These are phyloP conservation scores for Henicopernis longicauda DNA, from an alignment of 2,113 vertebrate genomes.

Conservation along the genomic window DNA sequence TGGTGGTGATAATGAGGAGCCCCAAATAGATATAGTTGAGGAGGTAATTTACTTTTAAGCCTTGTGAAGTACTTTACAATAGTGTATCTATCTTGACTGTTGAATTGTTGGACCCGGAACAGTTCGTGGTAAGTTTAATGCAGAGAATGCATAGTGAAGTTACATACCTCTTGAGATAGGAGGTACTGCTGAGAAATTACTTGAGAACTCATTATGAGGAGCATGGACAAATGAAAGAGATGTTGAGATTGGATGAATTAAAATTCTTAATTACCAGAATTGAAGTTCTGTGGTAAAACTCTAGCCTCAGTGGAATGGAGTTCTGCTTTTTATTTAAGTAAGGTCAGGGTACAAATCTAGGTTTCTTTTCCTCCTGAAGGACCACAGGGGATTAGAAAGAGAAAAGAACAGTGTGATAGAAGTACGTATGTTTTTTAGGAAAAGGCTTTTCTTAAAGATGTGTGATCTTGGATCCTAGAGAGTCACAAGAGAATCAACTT, in stretches of 20 bases:
- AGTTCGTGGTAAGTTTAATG: not conserved
- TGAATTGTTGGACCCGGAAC: not conserved
- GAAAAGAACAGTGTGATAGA: not conserved
- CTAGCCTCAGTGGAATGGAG: not conserved
- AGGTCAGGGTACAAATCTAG: not conserved
- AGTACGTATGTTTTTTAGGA: not conserved
- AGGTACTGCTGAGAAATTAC: not conserved
- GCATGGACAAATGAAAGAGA: not conserved
- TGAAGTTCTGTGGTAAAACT: not conserved
- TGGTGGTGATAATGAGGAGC: constrained; percentile 72
- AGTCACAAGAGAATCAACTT: not conserved
- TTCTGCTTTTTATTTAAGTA: not conserved
- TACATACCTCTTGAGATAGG: not conserved
- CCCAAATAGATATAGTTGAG: constrained; percentile 70
- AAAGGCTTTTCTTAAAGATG: not conserved
- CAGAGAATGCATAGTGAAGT: not conserved
- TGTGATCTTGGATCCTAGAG: not conserved
- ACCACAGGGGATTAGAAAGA: not conserved
- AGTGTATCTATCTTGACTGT: not conserved
- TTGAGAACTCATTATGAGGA: not conserved
- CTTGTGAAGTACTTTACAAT: not conserved
- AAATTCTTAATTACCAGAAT: not conserved
- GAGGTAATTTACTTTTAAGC: constrained; percentile 73
- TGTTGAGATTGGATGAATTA: not conserved
- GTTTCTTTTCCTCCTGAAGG: not conserved